Evolutionary conservation across 2,797 vertebrate species (phyloP), one percentile per base, ranked within the genome.

Genomic region (Diplodus puntazzo): DNA sequence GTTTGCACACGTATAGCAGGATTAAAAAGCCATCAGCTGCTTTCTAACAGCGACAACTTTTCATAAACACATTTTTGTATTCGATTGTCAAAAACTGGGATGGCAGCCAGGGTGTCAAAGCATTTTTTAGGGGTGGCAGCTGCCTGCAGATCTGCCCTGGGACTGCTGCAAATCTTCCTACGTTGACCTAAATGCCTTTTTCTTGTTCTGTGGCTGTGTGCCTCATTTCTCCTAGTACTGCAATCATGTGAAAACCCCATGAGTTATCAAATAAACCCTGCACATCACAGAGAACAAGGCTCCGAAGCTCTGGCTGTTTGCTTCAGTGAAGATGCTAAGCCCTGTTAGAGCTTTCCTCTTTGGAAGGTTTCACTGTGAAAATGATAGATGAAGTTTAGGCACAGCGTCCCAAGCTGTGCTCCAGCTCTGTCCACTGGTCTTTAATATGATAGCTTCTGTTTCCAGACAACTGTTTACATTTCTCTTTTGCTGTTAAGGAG

Each of bases 161-260:
- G 34, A 39, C 34, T 39, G 34, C 70, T 25, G n/a, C 5, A 10
- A 62, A 62, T 60, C 59, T 80, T 82, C 45, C 64, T 18, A 67
- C 58, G 52, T 3, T 88, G 88, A 91, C 89, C 90, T 88, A 92
- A 94, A 94, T 93, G 89, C 62, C 58, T 88, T 93, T 93, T 85
- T 86, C 82, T 83, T 94, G 89, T 93, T 93, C 88, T 80, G 81
- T 25, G 21, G 43, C 42, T 18, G 65, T 73, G 68, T 66, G 80
- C 79, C 58, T 91, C 46, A 73, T 69, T 81, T 81, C 83, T 76
- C 48, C 43, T 59, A 16, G 25, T 42, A 17, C 62, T 68, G 74
- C 72, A 87, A 71, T 83, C 83, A 83, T 73, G 49, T 63, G 70
- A 87, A 84, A 85, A 74, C 39, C 63, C 61, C 73, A 43, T 17